A percentile compares a stretch with the other conserved stretches of the same genome.
These are phyloP conservation scores for Hemicentrotus pulcherrimus DNA, from an alignment of 35 echinoderm and acorn worm species.

Conservation along the genomic window DNA sequence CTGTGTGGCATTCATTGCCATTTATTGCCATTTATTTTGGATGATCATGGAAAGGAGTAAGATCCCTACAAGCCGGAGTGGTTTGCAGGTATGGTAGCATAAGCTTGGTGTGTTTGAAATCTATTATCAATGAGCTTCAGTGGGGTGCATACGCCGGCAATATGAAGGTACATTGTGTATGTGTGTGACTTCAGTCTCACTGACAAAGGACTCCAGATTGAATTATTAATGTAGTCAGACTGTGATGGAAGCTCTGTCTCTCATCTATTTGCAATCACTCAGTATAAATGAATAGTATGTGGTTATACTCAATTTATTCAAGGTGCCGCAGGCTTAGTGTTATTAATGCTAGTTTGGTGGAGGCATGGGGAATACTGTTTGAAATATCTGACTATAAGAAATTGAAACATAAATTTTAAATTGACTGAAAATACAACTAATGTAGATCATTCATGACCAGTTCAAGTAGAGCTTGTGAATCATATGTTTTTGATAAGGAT, in stretches of 20 bases:
- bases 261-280: too few relatives aligned
- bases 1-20: background rate
- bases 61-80: background rate
- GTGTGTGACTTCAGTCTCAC: background rate
- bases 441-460: too few relatives aligned
- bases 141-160: background rate
- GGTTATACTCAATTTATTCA: background rate
- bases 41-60: background rate
- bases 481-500: too few relatives aligned
- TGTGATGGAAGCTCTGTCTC: background rate
- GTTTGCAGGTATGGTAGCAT: background rate
- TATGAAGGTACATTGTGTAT: background rate
- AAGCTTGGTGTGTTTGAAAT: background rate
- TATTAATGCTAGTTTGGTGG: background rate
- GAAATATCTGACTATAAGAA: background rate
- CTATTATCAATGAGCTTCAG: background rate
- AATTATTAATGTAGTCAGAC: background rate
- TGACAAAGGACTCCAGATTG: background rate
- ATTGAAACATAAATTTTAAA: too few relatives aligned
- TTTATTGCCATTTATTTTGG: background rate
- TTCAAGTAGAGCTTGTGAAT: too few relatives aligned
- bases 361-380: background rate
- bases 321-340: background rate
- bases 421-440: too few relatives aligned
- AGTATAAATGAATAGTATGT: background rate